phyloP scores from a whole-genome alignment of 2,797 vertebrate species.

The Takifugu rubripes region DNA sequence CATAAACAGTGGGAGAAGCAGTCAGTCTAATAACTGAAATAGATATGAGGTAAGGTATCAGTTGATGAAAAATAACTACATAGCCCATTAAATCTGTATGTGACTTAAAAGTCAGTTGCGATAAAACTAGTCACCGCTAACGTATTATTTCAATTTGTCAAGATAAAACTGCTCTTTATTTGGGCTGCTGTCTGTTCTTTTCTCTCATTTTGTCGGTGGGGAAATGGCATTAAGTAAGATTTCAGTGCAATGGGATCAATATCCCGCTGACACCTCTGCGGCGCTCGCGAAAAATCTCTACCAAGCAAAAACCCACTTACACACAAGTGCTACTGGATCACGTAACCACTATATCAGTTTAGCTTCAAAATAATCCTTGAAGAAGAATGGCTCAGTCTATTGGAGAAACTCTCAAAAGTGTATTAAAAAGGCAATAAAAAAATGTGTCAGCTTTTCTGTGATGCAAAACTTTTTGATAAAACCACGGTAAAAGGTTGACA shows the following conservation, averaged over 20 bases:
- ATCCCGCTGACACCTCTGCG: slow-evolving; percentile 59
- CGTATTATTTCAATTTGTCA: slow-evolving; percentile 5
- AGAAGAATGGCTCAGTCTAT: slow-evolving; percentile 7
- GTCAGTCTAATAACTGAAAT: slow-evolving; percentile 10
- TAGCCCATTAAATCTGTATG: too few species aligned
- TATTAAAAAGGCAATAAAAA: slow-evolving; percentile 1
- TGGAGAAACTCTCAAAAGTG: slow-evolving; percentile 4
- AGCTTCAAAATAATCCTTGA: slow-evolving; percentile 25
- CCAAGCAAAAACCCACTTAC: slow-evolving; percentile 43
- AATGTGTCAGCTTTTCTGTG: neutral
- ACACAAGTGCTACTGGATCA: slow-evolving; percentile 43
- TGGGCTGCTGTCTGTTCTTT: slow-evolving; percentile 34
- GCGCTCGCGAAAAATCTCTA: slow-evolving; percentile 52
- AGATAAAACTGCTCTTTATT: slow-evolving; percentile 21
- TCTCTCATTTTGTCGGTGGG: slow-evolving; percentile 30
- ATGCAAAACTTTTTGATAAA: neutral
- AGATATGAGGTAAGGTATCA: slow-evolving; percentile 9
- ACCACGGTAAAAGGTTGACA: too few species aligned
- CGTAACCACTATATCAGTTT: slow-evolving; percentile 35
- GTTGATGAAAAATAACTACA: neutral
- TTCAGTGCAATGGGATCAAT: slow-evolving; percentile 63
- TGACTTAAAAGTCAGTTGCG: neutral
- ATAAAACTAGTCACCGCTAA: neutral
- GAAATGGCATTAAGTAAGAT: slow-evolving; percentile 65
- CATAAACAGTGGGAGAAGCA: slow-evolving; percentile 31